Conservation (phyloP, 1,140 invertebrate species). For the Maniola jurtina region DNA sequence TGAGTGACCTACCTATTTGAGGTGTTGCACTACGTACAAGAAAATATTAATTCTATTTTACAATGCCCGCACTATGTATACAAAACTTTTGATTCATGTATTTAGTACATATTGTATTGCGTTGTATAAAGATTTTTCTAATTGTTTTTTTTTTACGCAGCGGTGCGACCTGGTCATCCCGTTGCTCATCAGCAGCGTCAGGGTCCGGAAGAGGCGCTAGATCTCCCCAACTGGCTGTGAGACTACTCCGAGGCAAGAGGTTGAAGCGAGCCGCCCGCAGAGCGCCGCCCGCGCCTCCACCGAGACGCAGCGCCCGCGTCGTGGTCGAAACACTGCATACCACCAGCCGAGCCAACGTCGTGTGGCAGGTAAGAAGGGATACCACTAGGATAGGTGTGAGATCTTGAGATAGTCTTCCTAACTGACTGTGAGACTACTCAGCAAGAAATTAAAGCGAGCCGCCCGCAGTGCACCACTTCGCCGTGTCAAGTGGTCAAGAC, state of each 20-base stretch:
- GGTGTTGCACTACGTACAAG: no score
- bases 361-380: conserved; percentile 57
- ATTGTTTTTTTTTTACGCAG: conserved; percentile 32
- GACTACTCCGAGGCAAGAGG: conserved; percentile 70
- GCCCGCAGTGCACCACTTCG: conserved; percentile 63
- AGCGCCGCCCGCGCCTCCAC: conserved; percentile 71
- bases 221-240: conserved; percentile 72
- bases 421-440: conserved; percentile 70
- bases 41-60: no score
- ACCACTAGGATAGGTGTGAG: conserved; percentile 63
- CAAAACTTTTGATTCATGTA: no score
- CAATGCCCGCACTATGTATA: no score
- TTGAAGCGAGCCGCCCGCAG: conserved; percentile 68
- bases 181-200: conserved; percentile 67
- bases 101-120: no score
- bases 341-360: conserved; percentile 84
- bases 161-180: conserved; percentile 73
- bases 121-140: no score
- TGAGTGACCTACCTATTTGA: no score
- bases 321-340: conserved; percentile 80
- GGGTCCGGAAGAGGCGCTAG: conserved; percentile 62
- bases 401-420: no score
- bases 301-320: conserved; percentile 74
- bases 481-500: conserved; percentile 80
- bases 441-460: conserved; percentile 71